Conservation (phyloP, 2,797 vertebrate genomes). For the Ctenochaetus hawaiiensis region DNA sequence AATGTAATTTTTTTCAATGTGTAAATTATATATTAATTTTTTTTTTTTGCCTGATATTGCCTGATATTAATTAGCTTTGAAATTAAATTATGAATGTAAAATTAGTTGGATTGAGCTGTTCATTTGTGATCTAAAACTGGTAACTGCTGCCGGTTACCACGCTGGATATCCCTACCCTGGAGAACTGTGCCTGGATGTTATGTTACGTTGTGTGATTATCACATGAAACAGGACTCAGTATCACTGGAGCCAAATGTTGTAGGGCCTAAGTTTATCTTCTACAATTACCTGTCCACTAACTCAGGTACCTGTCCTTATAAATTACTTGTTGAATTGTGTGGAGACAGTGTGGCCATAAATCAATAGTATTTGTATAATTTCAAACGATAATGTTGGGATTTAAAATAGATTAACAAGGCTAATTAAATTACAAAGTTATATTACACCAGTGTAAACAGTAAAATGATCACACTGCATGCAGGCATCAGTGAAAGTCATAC, state of each 20-base stretch:
- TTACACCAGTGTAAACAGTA: slow-evolving; percentile 37
- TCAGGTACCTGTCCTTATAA: slow-evolving; percentile 64
- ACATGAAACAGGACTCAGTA: slow-evolving; percentile 65
- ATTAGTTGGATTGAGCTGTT: slow-evolving; percentile 15
- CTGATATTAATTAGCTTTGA: slow-evolving; percentile 34
- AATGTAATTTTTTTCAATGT: not conserved
- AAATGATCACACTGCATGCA: slow-evolving; percentile 19
- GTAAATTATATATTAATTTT: not conserved
- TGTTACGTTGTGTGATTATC: slow-evolving; percentile 65
- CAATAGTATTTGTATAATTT: slow-evolving; percentile 55
- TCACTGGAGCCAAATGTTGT: slow-evolving; percentile 53
- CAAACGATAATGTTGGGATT: slow-evolving; percentile 34
- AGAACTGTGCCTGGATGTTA: slow-evolving; percentile 62
- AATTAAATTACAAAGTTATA: slow-evolving; percentile 49
- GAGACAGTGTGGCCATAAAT: slow-evolving; percentile 60
- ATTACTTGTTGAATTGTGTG: slow-evolving; percentile 61
- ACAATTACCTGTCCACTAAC: slow-evolving; percentile 72
- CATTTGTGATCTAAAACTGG: slow-evolving; percentile 54
- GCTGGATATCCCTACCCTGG: slow-evolving; percentile 47
- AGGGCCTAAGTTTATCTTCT: slow-evolving; percentile 72
- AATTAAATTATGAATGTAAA: slow-evolving; percentile 11
- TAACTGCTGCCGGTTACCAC: slow-evolving; percentile 49
- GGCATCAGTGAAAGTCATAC: slow-evolving; percentile 55
- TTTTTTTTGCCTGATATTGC: too few species aligned
- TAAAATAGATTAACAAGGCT: slow-evolving; percentile 41